Conservation (phyloP, 2,888 invertebrate species). For the Nomada hirtipes region DNA sequence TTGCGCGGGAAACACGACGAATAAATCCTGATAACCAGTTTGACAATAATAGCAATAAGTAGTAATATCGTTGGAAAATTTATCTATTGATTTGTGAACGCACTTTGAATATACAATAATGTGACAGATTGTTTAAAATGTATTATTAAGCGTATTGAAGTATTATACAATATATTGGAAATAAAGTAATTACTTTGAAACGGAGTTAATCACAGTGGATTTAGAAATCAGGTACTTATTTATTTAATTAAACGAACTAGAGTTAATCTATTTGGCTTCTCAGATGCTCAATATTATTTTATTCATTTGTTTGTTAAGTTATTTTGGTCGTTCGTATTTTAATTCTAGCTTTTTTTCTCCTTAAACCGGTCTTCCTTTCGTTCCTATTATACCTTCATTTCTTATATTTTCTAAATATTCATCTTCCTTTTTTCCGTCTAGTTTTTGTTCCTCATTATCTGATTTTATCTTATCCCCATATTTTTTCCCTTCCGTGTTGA, state of each 20-base stretch:
- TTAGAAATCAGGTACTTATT: too few species aligned
- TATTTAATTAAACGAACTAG: too few species aligned
- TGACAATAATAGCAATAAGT: background rate
- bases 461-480: background rate
- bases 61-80: background rate
- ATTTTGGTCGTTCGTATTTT: too few species aligned
- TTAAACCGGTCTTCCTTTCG: background rate
- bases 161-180: too few species aligned
- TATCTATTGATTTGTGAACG: background rate
- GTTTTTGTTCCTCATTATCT: background rate
- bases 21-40: conserved; percentile 24
- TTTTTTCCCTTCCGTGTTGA: background rate
- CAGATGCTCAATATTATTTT: too few species aligned
- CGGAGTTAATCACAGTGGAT: too few species aligned
- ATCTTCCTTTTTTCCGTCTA: background rate
- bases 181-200: too few species aligned
- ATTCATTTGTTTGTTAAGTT: background rate
- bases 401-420: background rate
- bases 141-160: too few species aligned
- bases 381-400: background rate
- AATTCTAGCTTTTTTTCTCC: background rate
- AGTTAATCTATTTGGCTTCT: too few species aligned
- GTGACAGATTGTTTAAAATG: background rate
- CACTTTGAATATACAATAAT: background rate
- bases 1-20: conserved; percentile 37